phyloP scores from a whole-genome alignment of 1,140 invertebrate species.

The Habropoda laboriosa region DNA sequence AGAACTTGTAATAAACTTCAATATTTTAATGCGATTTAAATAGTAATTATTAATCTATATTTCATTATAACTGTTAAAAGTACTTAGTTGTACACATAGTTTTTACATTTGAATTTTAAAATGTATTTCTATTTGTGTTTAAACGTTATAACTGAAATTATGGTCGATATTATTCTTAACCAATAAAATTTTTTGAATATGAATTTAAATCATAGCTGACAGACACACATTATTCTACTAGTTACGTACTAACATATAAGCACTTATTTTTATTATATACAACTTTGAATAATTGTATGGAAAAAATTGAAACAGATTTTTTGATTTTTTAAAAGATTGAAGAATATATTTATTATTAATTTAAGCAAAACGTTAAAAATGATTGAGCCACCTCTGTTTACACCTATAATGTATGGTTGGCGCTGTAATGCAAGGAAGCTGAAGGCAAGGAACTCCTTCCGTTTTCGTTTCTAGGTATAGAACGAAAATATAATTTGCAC shows the following conservation, averaged over 20 bases:
- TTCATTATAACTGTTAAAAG: too few relatives aligned
- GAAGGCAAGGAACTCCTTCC: not conserved
- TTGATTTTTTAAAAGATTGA: not conserved
- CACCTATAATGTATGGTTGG: not conserved
- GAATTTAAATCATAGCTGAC: not conserved
- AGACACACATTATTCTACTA: not conserved
- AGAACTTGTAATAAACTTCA: not conserved
- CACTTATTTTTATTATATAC: not conserved
- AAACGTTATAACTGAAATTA: not conserved
- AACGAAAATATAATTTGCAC: not conserved
- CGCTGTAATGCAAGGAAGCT: not conserved
- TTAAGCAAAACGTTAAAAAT: not conserved
- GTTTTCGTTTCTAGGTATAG: not conserved
- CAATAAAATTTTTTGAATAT: not conserved
- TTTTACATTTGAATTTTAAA: not conserved
- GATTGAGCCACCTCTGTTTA: not conserved
- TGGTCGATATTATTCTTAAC: not conserved
- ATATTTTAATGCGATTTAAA: not conserved
- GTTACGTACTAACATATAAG: not conserved
- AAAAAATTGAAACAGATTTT: not conserved
- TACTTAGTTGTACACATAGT: too few relatives aligned
- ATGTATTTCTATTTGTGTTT: not conserved
- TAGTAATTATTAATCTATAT: too few relatives aligned
- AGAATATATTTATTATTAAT: not conserved
- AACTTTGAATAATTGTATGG: not conserved